Evolutionary conservation across 2,113 vertebrate genomes (phyloP).

Genomic region (Petrocephalus microphthalmus): DNA sequence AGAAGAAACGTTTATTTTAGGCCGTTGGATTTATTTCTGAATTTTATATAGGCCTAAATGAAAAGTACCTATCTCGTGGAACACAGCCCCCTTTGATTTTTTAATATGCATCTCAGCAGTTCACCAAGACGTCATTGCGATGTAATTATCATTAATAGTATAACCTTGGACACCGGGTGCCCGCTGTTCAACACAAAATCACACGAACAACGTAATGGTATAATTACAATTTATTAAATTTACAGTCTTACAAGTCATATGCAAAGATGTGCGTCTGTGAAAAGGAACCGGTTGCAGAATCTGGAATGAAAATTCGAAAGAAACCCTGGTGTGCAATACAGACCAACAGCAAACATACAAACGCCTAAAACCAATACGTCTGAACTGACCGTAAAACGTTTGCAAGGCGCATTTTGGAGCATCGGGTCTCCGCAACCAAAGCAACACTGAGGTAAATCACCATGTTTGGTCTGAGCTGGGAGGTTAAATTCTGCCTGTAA

Average conservation of each 20-base stretch:
- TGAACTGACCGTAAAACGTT: neutral
- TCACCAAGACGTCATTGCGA: neutral
- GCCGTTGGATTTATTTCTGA: neutral
- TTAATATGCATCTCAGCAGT: neutral
- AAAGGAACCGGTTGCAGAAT: neutral
- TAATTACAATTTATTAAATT: constrained; percentile 12
- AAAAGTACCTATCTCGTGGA: neutral
- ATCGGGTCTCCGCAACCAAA: neutral
- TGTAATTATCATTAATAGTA: neutral
- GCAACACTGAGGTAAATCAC: neutral
- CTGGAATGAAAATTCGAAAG: neutral
- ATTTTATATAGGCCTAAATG: neutral
- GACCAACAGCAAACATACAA: neutral
- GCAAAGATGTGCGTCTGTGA: neutral
- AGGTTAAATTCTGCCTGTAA: neutral
- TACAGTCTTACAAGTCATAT: constrained; percentile 1
- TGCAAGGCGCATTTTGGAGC: neutral
- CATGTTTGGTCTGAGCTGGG: neutral
- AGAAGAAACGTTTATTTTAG: neutral
- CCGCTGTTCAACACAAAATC: constrained; percentile 6
- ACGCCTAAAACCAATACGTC: neutral
- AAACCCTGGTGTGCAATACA: neutral
- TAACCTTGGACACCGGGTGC: neutral
- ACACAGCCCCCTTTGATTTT: neutral
- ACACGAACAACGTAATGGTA: constrained; percentile 18